Conservation (phyloP, 2,113 vertebrate species). For the Sarotherodon lohbergeri region DNA sequence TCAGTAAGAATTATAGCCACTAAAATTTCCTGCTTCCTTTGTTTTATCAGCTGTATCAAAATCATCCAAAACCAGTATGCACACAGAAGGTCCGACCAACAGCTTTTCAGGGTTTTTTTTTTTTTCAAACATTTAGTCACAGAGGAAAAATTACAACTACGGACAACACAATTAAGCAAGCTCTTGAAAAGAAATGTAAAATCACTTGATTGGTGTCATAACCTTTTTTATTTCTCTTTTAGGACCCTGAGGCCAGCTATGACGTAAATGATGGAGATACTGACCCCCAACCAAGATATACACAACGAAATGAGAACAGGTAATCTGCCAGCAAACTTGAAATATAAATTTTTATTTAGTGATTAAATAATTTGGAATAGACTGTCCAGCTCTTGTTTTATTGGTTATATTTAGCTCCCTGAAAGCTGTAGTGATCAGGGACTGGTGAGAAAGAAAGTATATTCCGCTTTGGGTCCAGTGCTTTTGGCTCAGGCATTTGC, state of each 20-base stretch:
- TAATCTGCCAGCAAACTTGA: constrained; percentile 40
- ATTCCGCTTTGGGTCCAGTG: neutral
- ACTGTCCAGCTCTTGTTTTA: neutral
- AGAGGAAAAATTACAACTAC: neutral
- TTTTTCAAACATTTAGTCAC: neutral
- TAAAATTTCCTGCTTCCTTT: neutral
- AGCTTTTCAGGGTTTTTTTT: accelerated
- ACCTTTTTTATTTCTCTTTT: neutral
- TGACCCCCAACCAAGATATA: constrained; percentile 95
- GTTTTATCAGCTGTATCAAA: neutral
- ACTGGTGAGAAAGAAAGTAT: neutral
- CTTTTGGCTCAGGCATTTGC: neutral
- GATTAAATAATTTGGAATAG: neutral
- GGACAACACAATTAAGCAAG: neutral
- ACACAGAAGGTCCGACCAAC: neutral
- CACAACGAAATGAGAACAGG: constrained; percentile 96
- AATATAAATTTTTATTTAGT: neutral
- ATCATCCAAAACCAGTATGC: neutral
- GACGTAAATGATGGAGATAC: constrained; percentile 95
- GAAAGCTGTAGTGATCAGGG: neutral
- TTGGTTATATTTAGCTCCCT: neutral
- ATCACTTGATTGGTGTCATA: neutral
- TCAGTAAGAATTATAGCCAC: neutral
- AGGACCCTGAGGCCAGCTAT: constrained; percentile 93
- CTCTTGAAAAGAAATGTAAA: neutral